Evolutionary conservation across 23 tunicate species (phyloP).

Genomic region (Styela clava): DNA sequence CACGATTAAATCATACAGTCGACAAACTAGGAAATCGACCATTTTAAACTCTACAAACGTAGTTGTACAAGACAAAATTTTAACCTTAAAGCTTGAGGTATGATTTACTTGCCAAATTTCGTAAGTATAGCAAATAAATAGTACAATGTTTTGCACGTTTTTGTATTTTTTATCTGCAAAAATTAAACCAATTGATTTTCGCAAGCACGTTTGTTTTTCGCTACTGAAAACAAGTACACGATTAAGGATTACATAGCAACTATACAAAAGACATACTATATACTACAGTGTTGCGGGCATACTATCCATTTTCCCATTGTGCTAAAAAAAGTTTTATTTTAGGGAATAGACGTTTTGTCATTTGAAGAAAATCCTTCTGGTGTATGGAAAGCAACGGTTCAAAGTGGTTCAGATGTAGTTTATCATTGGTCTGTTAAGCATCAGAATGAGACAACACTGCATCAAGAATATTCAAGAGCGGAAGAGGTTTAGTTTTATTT

Average conservation of each 20-base stretch:
- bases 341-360: background rate
- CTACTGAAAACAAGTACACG: no score
- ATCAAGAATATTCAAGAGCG: conserved; percentile 5
- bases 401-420: background rate
- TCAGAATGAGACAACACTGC: background rate
- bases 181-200: no score
- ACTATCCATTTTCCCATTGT: no score
- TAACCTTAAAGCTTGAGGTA: background rate
- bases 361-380: background rate
- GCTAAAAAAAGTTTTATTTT: no score
- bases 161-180: no score
- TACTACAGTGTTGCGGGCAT: no score
- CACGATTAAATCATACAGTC: background rate
- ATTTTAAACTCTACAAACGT: background rate
- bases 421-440: conserved; percentile 18
- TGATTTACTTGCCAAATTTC: background rate
- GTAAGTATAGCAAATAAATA: background rate
- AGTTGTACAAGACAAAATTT: conserved; percentile 13
- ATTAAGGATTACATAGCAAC: no score
- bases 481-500: conserved; percentile 3
- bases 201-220: no score
- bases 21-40: background rate
- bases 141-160: no score
- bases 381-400: background rate
- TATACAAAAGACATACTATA: no score